A percentile compares a stretch with the other conserved stretches of the same genome.
Evolutionary conservation across 2,888 invertebrate genomes (phyloP).

Genomic region (Coelogynopora nodosa): DNA sequence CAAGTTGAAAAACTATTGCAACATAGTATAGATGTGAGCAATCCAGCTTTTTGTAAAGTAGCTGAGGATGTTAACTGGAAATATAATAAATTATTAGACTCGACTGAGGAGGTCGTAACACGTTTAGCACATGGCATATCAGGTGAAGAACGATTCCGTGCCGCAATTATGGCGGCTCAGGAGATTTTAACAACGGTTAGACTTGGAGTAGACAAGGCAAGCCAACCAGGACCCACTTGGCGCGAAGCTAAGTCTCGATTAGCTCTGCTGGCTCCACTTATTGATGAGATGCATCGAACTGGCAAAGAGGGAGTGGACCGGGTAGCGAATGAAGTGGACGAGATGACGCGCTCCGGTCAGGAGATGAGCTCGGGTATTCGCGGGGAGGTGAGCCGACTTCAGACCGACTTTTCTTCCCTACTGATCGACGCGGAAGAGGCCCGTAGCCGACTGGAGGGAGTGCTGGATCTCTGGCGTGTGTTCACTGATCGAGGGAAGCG

Average conservation of each 20-base stretch:
- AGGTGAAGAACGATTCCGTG: background rate
- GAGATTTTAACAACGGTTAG: background rate
- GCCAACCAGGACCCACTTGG: background rate
- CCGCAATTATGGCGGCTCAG: background rate
- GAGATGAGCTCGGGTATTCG: background rate
- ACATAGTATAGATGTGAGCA: background rate
- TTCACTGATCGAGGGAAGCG: slow-evolving; percentile 7
- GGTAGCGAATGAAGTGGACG: background rate
- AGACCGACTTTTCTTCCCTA: background rate
- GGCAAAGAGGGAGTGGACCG: background rate
- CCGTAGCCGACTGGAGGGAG: background rate
- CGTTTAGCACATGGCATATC: background rate
- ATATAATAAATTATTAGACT: background rate
- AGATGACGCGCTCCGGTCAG: background rate
- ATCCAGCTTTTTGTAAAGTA: background rate
- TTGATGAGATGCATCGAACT: background rate
- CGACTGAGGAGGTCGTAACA: background rate
- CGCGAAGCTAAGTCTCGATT: background rate
- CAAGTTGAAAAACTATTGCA: background rate
- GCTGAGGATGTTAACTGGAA: background rate
- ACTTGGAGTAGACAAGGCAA: background rate
- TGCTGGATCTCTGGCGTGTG: background rate
- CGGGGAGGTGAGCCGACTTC: background rate
- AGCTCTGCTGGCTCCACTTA: background rate
- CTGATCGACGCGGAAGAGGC: background rate